Percentiles rank a stretch among this genome's conserved stretches.
Evolutionary conservation across 2,797 vertebrate species (phyloP).

Genomic region (Lagodon rhomboides): DNA sequence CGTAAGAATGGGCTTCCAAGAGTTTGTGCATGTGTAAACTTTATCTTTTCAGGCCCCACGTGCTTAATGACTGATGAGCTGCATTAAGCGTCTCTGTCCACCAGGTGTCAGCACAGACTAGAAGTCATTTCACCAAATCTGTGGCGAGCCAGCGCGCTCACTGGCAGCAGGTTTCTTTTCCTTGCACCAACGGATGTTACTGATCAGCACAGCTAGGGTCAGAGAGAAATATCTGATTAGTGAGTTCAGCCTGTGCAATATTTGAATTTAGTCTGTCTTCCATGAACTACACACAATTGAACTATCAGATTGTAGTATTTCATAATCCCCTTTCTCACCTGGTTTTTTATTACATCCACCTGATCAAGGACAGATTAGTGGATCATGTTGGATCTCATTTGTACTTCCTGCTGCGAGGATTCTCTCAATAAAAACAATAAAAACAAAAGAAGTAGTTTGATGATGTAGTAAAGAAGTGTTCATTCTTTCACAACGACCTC

Average conservation of each 20-base stretch:
- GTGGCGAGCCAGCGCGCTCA: neutral
- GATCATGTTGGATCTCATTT: neutral
- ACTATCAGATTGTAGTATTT: neutral
- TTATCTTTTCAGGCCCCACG: neutral
- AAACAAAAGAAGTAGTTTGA: too few species aligned
- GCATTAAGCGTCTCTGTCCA: conserved; percentile 38
- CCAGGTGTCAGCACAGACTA: conserved; percentile 74
- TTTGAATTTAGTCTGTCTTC: neutral
- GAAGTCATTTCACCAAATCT: neutral
- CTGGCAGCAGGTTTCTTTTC: neutral
- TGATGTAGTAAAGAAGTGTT: too few species aligned
- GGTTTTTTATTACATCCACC: neutral
- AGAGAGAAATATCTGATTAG: neutral
- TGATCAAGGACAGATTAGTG: neutral
- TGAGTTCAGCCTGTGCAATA: neutral
- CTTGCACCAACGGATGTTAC: neutral
- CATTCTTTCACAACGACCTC: too few species aligned
- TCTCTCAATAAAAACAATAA: too few species aligned
- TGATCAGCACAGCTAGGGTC: neutral
- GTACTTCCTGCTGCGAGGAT: too few species aligned
- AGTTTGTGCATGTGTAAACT: neutral
- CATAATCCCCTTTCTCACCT: neutral
- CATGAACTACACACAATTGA: neutral
- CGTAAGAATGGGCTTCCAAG: too few species aligned
- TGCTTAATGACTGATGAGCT: neutral